phyloP scores from a whole-genome alignment of 2,888 invertebrate genomes.

The Drosophila dives region DNA sequence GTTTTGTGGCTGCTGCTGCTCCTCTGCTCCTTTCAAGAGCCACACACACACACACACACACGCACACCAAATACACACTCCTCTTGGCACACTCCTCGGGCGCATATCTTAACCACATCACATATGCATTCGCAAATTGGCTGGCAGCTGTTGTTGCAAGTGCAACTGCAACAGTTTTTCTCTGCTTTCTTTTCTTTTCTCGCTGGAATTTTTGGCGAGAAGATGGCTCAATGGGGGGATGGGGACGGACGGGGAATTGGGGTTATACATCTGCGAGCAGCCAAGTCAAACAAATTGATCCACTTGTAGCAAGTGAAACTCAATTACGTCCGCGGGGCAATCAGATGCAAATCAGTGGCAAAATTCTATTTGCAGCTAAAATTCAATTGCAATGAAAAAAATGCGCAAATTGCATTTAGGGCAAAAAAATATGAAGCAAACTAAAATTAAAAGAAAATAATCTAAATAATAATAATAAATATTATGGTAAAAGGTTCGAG shows the following conservation, averaged over 20 bases:
- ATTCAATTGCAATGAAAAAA: not conserved
- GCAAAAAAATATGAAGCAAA: not conserved
- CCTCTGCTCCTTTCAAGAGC: conserved; percentile 19
- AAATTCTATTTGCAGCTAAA: conserved; percentile 17
- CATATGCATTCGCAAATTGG: conserved; percentile 60
- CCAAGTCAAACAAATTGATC: conserved; percentile 64
- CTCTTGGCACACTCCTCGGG: not conserved
- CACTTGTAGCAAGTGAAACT: conserved; percentile 56
- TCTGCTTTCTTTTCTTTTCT: not conserved
- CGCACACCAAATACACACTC: not conserved
- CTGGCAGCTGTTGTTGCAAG: conserved; percentile 31
- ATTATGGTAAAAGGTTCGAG: no score
- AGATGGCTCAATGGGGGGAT: no score
- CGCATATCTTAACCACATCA: conserved; percentile 19
- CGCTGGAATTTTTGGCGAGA: not conserved
- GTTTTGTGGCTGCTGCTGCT: conserved; percentile 24
- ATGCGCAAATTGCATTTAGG: not conserved
- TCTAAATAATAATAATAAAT: not conserved
- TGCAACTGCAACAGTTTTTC: conserved; percentile 17
- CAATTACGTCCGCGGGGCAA: conserved; percentile 14
- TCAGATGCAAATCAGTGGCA: conserved; percentile 34
- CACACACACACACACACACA: not conserved
- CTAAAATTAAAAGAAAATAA: not conserved
- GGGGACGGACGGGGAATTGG: no score
- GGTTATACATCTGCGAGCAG: conserved; percentile 19